Percentiles rank a stretch among this genome's conserved stretches.
These are phyloP conservation scores for Dryococelus australis DNA, from an alignment of 2,888 invertebrate genomes.

Conservation along the genomic window DNA sequence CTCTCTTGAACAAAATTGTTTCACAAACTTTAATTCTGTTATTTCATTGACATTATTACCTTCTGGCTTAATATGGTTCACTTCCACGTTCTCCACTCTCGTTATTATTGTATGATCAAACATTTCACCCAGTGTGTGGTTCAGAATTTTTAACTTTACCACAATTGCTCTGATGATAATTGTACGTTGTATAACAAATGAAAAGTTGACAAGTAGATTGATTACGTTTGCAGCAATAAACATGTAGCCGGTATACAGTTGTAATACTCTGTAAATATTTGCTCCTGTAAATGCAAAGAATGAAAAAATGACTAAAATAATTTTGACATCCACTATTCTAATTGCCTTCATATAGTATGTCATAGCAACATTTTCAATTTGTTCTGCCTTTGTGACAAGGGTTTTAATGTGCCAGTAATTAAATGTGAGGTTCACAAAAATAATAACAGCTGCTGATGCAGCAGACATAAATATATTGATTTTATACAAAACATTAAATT, in stretches of 20 bases:
- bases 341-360: not conserved
- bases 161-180: not conserved
- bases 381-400: too few species aligned
- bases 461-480: too few species aligned
- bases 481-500: too few species aligned
- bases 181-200: not conserved
- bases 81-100: not conserved
- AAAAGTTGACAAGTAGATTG: not conserved
- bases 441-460: too few species aligned
- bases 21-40: not conserved
- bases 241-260: not conserved
- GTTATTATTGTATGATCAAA: not conserved
- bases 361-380: not conserved
- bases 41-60: too few species aligned
- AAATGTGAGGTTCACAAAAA: too few species aligned
- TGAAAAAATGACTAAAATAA: not conserved
- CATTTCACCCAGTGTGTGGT: not conserved
- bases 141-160: not conserved
- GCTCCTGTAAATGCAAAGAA: not conserved
- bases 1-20: not conserved
- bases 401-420: too few species aligned
- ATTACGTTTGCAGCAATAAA: not conserved
- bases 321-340: not conserved
- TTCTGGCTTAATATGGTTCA: too few species aligned
- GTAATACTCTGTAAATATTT: not conserved